These are phyloP conservation scores for Astyanax mexicanus DNA, from an alignment of 2,797 vertebrate species.

Conservation along the genomic window DNA sequence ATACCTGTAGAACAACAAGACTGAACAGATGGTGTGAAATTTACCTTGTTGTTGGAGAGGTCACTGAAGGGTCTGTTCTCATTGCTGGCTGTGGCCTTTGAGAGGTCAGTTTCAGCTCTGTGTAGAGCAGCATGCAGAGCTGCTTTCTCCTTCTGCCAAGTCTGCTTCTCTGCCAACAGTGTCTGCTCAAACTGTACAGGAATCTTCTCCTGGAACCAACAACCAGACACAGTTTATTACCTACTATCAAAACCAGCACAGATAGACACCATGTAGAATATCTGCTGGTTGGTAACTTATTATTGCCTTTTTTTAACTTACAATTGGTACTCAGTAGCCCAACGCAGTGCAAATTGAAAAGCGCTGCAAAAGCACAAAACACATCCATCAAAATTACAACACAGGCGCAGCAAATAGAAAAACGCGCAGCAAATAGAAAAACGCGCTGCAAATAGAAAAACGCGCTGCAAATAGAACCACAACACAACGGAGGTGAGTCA, in stretches of 20 bases:
- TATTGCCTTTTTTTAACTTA: no score
- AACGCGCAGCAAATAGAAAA: no score
- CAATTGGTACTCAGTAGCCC: no score
- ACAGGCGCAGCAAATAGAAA: no score
- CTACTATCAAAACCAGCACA: background rate
- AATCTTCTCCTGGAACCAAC: conserved; percentile 39
- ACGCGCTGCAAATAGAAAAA: no score
- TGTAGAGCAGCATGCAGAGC: conserved; percentile 62
- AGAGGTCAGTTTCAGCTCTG: conserved; percentile 73
- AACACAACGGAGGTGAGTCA: no score
- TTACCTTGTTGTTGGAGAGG: conserved; percentile 79
- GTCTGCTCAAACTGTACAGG: conserved; percentile 35
- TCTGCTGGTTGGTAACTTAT: no score
- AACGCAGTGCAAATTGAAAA: no score
- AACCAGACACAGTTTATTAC: background rate
- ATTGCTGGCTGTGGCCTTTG: conserved; percentile 63
- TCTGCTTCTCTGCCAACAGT: conserved; percentile 65
- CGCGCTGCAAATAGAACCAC: no score
- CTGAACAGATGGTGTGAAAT: background rate
- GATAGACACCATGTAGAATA: background rate
- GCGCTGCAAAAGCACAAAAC: no score
- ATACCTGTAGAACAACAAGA: no score
- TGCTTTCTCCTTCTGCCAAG: conserved; percentile 70
- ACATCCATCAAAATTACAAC: no score
- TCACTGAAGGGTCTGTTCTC: conserved; percentile 78